Evolutionary conservation across 2,113 vertebrate genomes (phyloP).

Genomic region (Psophia crepitans): DNA sequence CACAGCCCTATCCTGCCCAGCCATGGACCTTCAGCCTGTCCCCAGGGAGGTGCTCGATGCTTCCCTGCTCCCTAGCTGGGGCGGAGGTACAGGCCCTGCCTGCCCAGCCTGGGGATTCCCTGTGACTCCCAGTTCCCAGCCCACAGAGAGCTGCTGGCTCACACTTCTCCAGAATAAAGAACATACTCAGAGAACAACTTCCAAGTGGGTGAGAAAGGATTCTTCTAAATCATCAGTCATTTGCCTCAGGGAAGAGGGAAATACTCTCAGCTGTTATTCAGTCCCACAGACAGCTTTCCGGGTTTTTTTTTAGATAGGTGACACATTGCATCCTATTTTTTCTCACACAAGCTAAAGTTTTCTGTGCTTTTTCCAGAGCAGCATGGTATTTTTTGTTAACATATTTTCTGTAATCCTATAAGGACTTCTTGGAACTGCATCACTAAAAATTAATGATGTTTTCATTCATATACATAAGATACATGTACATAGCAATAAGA

Average conservation of each 20-base stretch:
- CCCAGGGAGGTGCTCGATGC: rapidly evolving
- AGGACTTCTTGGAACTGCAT: background rate
- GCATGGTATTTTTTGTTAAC: background rate
- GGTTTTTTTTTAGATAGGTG: background rate
- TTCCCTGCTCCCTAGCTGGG: rapidly evolving
- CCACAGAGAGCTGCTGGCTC: background rate
- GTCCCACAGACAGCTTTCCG: background rate
- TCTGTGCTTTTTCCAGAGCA: background rate
- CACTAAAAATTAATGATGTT: background rate
- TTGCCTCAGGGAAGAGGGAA: slow-evolving; percentile 1
- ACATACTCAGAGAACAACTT: background rate
- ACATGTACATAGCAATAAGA: background rate
- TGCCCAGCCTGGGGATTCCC: too few species aligned
- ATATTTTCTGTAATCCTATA: background rate
- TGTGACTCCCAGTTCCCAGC: background rate
- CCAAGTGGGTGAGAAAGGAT: background rate
- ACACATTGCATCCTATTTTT: background rate
- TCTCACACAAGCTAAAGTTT: background rate
- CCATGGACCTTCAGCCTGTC: background rate
- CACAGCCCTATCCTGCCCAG: background rate
- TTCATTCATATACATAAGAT: background rate
- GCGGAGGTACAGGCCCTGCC: background rate
- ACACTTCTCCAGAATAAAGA: background rate
- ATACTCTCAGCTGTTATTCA: background rate
- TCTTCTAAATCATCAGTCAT: background rate